Evolutionary conservation across 2,888 invertebrate genomes (phyloP).

Genomic region (Bembecia ichneumoniformis): DNA sequence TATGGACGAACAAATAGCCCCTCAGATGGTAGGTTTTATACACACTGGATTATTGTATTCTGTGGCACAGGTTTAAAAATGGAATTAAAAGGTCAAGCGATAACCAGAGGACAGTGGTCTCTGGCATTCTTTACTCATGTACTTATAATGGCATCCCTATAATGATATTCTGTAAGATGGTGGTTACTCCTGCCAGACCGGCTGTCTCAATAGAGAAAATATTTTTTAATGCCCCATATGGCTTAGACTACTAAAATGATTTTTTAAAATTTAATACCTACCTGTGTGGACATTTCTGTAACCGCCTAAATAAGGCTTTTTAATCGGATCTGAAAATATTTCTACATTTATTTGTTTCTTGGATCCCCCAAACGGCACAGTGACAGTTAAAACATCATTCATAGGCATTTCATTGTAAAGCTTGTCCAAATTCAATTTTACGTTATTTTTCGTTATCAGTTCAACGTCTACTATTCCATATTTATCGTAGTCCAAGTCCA

Average conservation of each 20-base stretch:
- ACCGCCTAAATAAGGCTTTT: slow-evolving; percentile 87
- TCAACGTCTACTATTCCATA: slow-evolving; percentile 64
- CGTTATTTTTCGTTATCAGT: slow-evolving; percentile 50
- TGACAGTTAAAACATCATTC: slow-evolving; percentile 57
- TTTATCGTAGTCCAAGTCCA: slow-evolving; percentile 60
- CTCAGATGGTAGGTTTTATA: too few species aligned
- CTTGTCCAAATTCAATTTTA: slow-evolving; percentile 48
- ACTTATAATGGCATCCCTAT: too few species aligned
- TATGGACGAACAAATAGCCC: too few species aligned
- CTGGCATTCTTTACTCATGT: too few species aligned
- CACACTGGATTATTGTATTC: too few species aligned
- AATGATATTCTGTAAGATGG: too few species aligned
- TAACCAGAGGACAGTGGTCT: too few species aligned
- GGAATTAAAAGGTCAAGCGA: too few species aligned
- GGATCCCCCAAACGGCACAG: slow-evolving; percentile 48
- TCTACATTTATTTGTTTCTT: slow-evolving; percentile 60
- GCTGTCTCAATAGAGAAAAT: not conserved
- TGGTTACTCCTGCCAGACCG: not conserved
- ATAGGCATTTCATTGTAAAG: slow-evolving; percentile 54
- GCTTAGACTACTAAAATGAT: too few species aligned
- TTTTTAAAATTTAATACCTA: slow-evolving; percentile 14
- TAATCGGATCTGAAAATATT: slow-evolving; percentile 61
- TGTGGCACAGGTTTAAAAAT: too few species aligned
- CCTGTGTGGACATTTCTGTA: slow-evolving; percentile 81
- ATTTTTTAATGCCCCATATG: too few species aligned